These are phyloP conservation scores for Edolisoma coerulescens DNA, from an alignment of 2,113 vertebrate species.

Conservation along the genomic window DNA sequence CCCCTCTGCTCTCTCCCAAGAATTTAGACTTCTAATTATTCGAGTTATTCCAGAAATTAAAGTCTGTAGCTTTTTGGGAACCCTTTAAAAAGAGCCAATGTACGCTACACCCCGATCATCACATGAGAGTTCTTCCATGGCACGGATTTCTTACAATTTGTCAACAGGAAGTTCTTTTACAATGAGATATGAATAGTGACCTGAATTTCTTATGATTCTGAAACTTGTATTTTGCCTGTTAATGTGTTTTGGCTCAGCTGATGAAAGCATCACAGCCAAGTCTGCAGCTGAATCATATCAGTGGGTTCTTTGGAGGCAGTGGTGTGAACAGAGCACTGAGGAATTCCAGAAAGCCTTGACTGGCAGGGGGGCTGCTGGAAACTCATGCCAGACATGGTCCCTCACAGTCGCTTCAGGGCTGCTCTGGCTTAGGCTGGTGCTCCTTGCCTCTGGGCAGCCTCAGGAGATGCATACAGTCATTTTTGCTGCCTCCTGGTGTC, in stretches of 20 bases:
- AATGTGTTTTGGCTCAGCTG: background rate
- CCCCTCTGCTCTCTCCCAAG: background rate
- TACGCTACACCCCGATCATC: background rate
- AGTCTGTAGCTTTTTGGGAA: background rate
- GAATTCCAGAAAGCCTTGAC: background rate
- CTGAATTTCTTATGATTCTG: background rate
- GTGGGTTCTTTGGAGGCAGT: background rate
- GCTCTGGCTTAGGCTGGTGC: background rate
- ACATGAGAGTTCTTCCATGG: background rate
- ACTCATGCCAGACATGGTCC: background rate
- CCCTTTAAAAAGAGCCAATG: background rate
- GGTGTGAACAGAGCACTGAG: background rate
- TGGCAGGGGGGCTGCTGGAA: background rate
- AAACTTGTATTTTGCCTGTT: background rate
- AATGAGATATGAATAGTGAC: background rate
- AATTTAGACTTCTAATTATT: background rate
- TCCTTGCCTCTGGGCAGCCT: background rate
- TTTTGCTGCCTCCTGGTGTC: background rate
- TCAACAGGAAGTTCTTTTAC: conserved; percentile 18
- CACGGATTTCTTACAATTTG: background rate
- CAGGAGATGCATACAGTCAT: background rate
- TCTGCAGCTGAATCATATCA: background rate
- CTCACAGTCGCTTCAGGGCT: background rate
- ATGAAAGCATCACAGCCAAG: background rate
- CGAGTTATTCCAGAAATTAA: background rate